Evolutionary conservation across 2,888 invertebrate genomes (phyloP).

Genomic region (Agonopterix alstromeriana): DNA sequence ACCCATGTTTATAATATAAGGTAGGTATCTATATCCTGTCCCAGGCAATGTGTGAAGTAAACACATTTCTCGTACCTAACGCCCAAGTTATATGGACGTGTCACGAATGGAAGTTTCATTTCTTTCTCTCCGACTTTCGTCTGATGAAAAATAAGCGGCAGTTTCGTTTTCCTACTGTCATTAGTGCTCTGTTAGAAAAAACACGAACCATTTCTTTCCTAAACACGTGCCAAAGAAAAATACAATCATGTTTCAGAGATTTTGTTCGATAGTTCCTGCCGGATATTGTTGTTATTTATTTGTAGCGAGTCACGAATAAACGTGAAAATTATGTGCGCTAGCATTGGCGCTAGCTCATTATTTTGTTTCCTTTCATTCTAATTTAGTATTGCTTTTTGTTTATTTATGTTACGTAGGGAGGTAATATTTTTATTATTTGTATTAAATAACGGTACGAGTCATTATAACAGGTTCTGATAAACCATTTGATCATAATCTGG

Average conservation of each 20-base stretch:
- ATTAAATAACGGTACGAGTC: no score
- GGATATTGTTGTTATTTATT: constrained; percentile 24
- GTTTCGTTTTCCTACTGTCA: constrained; percentile 9
- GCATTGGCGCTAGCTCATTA: no score
- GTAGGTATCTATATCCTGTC: no score
- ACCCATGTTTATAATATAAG: no score
- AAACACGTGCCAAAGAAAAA: constrained; percentile 20
- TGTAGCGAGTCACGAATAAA: no score
- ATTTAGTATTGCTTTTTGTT: no score
- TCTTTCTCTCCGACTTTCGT: constrained; percentile 4
- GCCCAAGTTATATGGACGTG: constrained; percentile 5
- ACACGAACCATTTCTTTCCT: constrained; percentile 12
- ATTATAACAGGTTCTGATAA: no score
- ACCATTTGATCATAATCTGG: no score
- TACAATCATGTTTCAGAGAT: constrained; percentile 14
- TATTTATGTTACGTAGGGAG: no score
- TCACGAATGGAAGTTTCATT: constrained; percentile 8
- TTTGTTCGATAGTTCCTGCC: constrained; percentile 18
- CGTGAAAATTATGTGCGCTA: no score
- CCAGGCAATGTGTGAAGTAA: neutral
- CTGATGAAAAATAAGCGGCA: constrained; percentile 7
- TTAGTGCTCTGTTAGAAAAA: constrained; percentile 19
- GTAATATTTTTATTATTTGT: no score
- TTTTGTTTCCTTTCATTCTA: no score
- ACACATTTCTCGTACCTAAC: neutral